These are phyloP conservation scores for Tenthredo livida DNA, from an alignment of 2,888 invertebrate species.

Conservation along the genomic window DNA sequence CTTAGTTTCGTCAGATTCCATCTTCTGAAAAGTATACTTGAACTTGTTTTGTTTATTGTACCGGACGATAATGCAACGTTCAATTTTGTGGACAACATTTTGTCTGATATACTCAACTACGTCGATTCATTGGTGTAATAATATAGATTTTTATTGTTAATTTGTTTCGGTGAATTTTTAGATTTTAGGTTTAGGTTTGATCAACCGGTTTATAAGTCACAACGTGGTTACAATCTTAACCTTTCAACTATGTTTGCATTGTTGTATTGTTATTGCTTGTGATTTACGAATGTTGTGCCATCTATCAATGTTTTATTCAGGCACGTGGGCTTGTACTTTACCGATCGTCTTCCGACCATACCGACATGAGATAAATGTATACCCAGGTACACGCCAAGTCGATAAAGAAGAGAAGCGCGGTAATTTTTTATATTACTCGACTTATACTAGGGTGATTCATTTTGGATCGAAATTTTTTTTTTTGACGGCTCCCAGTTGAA, in stretches of 20 bases:
- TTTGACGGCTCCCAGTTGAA: no score
- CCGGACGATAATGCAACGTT: conserved; percentile 26
- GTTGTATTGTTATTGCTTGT: neutral
- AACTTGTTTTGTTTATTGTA: conserved; percentile 12
- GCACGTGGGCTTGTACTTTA: no score
- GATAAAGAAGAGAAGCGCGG: no score
- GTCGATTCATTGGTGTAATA: neutral
- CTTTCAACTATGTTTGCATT: neutral
- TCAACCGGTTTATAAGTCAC: neutral
- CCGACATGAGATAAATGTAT: no score
- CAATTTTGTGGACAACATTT: conserved; percentile 41
- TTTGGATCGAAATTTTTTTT: no score
- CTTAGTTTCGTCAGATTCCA: neutral
- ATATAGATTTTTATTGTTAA: neutral
- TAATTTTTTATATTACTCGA: no score
- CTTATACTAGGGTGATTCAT: no score
- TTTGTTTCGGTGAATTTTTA: neutral
- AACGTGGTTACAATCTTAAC: conserved; percentile 1
- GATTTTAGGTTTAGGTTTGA: neutral
- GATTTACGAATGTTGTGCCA: no score
- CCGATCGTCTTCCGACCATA: no score
- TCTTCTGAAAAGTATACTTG: conserved; percentile 5
- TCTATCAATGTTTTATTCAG: no score
- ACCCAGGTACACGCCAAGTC: no score
- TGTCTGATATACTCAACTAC: neutral